Conservation (phyloP, 2,888 invertebrate genomes). For the Rhagonycha lutea region DNA sequence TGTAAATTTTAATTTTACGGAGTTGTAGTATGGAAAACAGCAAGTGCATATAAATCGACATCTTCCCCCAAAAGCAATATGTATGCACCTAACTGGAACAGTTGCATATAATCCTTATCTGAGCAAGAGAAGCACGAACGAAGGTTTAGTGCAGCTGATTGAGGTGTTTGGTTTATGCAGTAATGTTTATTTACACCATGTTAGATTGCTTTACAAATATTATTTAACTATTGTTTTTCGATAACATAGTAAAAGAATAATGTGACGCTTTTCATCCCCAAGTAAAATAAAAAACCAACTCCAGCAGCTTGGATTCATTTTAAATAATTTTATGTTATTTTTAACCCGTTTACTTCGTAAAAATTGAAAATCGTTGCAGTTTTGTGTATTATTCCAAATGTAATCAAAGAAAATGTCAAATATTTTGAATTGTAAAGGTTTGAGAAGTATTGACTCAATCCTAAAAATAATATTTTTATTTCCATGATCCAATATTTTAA, state of each 20-base stretch:
- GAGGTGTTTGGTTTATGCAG: slow-evolving; percentile 35
- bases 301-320: neutral
- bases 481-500: neutral
- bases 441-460: neutral
- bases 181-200: slow-evolving; percentile 28
- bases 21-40: neutral
- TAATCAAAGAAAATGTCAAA: neutral
- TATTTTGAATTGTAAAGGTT: neutral
- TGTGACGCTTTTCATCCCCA: neutral
- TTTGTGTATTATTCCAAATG: neutral
- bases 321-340: neutral
- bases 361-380: neutral
- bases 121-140: slow-evolving; percentile 29
- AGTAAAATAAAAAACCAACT: neutral
- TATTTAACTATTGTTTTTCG: slow-evolving; percentile 1
- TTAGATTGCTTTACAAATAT: slow-evolving; percentile 24
- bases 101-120: slow-evolving; percentile 31
- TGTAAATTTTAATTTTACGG: neutral
- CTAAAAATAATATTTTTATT: neutral
- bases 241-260: neutral
- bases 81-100: neutral
- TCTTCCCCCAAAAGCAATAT: neutral
- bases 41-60: neutral
- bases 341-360: neutral
- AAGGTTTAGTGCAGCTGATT: slow-evolving; percentile 32